Conservation (phyloP, 2,113 vertebrate genomes). For the Cacatua alba region DNA sequence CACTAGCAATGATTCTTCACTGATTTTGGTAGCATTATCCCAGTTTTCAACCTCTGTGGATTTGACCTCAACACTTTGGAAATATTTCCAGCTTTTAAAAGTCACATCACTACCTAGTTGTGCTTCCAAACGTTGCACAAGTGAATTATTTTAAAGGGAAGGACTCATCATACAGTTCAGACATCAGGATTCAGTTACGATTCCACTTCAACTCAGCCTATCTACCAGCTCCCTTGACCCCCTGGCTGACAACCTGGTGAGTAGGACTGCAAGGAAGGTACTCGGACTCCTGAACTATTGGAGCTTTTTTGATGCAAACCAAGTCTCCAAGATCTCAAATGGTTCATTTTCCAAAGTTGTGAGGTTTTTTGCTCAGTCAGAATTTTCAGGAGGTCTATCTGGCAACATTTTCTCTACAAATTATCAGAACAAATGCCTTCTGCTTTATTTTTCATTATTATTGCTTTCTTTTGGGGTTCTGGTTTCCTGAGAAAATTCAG, state of each 20-base stretch:
- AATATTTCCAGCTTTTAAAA: not conserved
- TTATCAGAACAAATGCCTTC: not conserved
- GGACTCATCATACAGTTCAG: rapidly evolving
- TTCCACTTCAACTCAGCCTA: not conserved
- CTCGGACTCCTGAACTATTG: not conserved
- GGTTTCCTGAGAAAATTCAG: not conserved
- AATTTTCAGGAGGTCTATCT: not conserved
- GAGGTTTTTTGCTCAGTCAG: not conserved
- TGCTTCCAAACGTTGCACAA: not conserved
- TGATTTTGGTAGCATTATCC: not conserved
- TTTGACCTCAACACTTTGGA: not conserved
- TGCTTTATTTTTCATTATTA: constrained; percentile 5
- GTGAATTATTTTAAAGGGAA: not conserved
- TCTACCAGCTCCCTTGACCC: not conserved
- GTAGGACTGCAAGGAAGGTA: not conserved
- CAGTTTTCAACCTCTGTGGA: not conserved
- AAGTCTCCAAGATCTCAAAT: not conserved
- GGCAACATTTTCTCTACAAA: not conserved
- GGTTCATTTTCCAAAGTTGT: not conserved
- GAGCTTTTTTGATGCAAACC: not conserved
- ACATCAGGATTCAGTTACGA: not conserved
- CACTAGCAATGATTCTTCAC: not conserved
- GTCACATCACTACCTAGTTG: not conserved
- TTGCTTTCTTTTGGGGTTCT: not conserved
- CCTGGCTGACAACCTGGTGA: not conserved